Conservation (phyloP, 2,888 invertebrate species). For the Torymus tubicola region DNA sequence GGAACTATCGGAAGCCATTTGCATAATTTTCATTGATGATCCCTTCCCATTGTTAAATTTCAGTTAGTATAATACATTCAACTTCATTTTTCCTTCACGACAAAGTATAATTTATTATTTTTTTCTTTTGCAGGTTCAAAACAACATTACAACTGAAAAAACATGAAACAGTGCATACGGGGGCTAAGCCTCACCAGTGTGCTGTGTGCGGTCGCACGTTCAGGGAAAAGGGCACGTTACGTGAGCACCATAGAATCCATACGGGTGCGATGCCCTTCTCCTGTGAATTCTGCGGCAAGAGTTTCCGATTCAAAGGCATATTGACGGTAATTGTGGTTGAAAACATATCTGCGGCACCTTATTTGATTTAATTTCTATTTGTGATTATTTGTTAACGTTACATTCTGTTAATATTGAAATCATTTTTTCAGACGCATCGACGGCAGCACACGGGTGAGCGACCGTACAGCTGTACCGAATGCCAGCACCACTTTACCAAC, state of each 20-base stretch:
- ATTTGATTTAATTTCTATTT: too few species aligned
- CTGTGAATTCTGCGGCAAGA: slow-evolving; percentile 86
- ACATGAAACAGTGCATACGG: slow-evolving; percentile 80
- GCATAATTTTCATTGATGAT: too few species aligned
- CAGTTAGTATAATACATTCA: too few species aligned
- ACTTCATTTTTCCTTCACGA: background rate
- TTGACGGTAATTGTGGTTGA: slow-evolving; percentile 77
- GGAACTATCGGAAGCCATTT: too few species aligned
- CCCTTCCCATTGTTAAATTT: too few species aligned
- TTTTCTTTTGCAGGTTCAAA: slow-evolving; percentile 76
- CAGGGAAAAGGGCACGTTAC: slow-evolving; percentile 84
- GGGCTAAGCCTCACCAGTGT: slow-evolving; percentile 81
- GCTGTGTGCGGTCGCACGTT: slow-evolving; percentile 81
- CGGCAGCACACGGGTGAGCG: slow-evolving; percentile 83
- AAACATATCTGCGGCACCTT: too few species aligned
- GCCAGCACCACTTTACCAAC: slow-evolving; percentile 86
- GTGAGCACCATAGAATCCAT: slow-evolving; percentile 86
- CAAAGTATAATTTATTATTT: background rate
- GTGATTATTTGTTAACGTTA: too few species aligned
- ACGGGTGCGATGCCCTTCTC: slow-evolving; percentile 88
- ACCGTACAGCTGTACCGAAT: slow-evolving; percentile 85
- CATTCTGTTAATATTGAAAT: too few species aligned
- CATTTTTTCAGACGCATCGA: slow-evolving; percentile 80
- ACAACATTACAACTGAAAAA: slow-evolving; percentile 79
- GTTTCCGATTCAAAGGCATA: slow-evolving; percentile 87